Conservation (phyloP, 2,797 vertebrate genomes). For the Nannoperca obscura region DNA sequence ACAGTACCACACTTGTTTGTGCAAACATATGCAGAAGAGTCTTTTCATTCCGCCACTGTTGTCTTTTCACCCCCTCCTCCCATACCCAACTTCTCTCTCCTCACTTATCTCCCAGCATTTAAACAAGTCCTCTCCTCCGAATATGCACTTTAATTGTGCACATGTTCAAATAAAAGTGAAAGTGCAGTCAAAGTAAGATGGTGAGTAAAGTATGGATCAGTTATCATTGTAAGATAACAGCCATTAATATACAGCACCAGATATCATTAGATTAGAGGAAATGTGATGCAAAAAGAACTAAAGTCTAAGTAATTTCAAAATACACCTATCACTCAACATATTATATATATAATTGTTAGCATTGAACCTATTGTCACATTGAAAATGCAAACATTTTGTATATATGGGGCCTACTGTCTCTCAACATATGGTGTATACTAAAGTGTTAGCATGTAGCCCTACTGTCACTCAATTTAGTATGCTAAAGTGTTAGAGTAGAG, state of each 20-base stretch:
- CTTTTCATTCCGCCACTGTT: constrained; percentile 22
- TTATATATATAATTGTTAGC: background rate
- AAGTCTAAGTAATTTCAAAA: background rate
- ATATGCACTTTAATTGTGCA: constrained; percentile 6
- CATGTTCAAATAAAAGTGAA: constrained; percentile 9
- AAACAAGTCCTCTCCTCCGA: constrained; percentile 5
- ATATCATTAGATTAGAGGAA: background rate
- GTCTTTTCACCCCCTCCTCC: constrained; percentile 14
- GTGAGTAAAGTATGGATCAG: background rate
- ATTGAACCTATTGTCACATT: background rate
- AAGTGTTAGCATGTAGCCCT: too few relatives aligned
- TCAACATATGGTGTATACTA: background rate
- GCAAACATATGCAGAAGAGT: constrained; percentile 48
- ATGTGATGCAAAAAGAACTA: background rate
- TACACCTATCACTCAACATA: background rate
- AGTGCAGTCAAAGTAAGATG: constrained; percentile 6
- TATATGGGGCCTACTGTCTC: background rate
- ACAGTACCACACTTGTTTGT: constrained; percentile 31
- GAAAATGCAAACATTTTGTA: background rate
- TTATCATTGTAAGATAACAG: background rate
- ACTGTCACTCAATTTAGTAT: background rate
- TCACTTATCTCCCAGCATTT: background rate
- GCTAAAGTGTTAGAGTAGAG: too few relatives aligned
- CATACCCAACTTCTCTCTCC: background rate
- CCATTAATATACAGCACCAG: background rate